phyloP scores from a whole-genome alignment of 2,113 vertebrate genomes.

The Nycticryphes semicollaris region DNA sequence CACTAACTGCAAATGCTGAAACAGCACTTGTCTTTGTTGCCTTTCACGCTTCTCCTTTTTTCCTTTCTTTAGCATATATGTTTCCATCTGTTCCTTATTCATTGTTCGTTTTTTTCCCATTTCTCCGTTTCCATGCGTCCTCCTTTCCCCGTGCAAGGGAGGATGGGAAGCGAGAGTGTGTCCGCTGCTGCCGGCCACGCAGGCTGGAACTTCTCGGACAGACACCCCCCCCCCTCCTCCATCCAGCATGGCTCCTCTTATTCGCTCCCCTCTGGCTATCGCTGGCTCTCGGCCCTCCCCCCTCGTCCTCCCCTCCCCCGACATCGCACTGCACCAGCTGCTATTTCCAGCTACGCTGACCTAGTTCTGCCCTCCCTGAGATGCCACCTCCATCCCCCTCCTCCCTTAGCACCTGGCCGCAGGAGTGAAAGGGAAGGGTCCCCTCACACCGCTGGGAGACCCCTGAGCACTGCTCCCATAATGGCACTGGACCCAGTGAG shows the following conservation, averaged over 20 bases:
- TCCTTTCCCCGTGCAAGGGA: neutral
- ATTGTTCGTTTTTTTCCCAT: neutral
- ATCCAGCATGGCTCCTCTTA: neutral
- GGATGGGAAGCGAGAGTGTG: neutral
- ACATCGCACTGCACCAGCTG: constrained; percentile 34
- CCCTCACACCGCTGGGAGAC: neutral
- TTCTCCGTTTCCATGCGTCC: neutral
- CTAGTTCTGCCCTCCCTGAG: constrained; percentile 59
- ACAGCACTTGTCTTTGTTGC: neutral
- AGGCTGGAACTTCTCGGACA: neutral
- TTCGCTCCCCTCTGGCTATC: neutral
- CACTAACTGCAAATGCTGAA: neutral
- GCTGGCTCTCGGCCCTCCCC: neutral
- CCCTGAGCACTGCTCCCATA: neutral
- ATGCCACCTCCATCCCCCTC: neutral
- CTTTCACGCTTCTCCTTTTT: neutral
- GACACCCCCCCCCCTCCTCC: neutral
- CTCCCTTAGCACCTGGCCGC: neutral
- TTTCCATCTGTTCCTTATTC: neutral
- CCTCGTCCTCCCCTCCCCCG: neutral
- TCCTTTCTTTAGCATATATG: neutral
- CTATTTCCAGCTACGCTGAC: constrained; percentile 52
- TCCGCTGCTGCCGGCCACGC: neutral
- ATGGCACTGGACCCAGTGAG: neutral
- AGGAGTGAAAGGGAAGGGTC: neutral